Base-by-base conservation (phyloP, 2,113 vertebrate species). In the Festucalex cinctus region DNA sequence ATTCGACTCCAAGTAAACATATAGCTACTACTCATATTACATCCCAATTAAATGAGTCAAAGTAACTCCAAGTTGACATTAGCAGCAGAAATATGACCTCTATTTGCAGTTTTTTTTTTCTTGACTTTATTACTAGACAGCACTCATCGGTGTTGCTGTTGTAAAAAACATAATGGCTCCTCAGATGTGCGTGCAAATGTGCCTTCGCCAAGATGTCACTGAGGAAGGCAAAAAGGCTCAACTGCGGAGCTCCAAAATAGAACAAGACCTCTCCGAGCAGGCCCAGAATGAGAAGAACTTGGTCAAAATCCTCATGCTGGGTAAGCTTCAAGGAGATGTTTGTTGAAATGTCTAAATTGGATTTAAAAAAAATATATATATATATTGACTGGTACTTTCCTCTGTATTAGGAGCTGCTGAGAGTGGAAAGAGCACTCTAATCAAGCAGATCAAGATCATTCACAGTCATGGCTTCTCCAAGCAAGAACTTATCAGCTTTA, bases 401-500 rank as follows among this genome's bases (percentile, higher is more conserved):
- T n/a, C n/a, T 70, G 26, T 58, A 53, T 26, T 73, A 93, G 92
- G 92, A 43, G 66, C 87, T 62, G 86, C 90, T 44, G 92, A 92
- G 70, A 92, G 91, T 9, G 92, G 91, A 37, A 93, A 92, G 70
- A 92, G 89, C 60, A 92, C 91, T 0, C 58, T 92, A 28, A 81
- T 92, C 46, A 92, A 88, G 65, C 92, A 92, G 80, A 92, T 92
- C 7, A 92, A 92, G 83, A 89, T 93, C 5, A 90, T 92, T 67
- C 84, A 93, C 75, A 91, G 88, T 63, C 75, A 79, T 14, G 92
- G 92, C 41, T 93, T 93, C 76, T 89, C 87, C 74, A 86, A 82
- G 66, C 82, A 88, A 48, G 91, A 93, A 48, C 87, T 92, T 58
- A 6, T 77, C 51, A 90, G 64, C 68, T 93, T 93, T 57, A 92